Conservation (phyloP, 2,888 invertebrate species). For the Argynnis bischoffii region DNA sequence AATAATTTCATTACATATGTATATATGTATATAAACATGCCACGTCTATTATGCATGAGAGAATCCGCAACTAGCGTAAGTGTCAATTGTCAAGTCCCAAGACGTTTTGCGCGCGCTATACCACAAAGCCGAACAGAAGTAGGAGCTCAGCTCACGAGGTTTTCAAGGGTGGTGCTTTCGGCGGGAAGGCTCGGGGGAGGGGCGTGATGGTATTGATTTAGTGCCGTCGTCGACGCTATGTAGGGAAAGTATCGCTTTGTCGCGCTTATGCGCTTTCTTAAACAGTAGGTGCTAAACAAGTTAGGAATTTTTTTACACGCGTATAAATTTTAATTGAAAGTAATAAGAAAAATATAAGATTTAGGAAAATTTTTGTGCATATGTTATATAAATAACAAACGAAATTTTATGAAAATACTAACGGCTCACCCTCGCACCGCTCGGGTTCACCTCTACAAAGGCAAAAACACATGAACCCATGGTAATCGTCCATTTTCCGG, state of each 20-base stretch:
- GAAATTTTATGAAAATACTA: too few relatives aligned
- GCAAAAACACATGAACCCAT: too few relatives aligned
- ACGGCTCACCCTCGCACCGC: too few relatives aligned
- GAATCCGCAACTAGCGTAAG: constrained; percentile 47
- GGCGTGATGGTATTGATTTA: constrained; percentile 83
- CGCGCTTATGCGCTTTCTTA: constrained; percentile 80
- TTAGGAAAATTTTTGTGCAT: too few relatives aligned
- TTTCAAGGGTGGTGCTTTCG: constrained; percentile 83
- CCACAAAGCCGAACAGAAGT: constrained; percentile 82
- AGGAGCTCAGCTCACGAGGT: constrained; percentile 82
- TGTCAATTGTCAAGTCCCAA: constrained; percentile 79
- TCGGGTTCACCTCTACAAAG: too few relatives aligned
- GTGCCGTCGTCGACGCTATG: constrained; percentile 83
- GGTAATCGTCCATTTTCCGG: too few relatives aligned
- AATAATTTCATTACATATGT: background rate
- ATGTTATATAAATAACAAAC: too few relatives aligned
- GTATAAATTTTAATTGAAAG: too few relatives aligned
- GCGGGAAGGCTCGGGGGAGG: constrained; percentile 70
- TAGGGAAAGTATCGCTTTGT: constrained; percentile 72
- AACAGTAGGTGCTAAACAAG: constrained; percentile 23
- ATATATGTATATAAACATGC: background rate
- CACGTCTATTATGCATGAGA: background rate
- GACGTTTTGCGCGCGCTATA: constrained; percentile 76
- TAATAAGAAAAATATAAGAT: too few relatives aligned
- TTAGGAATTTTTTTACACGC: background rate